Evolutionary conservation across 2,888 invertebrate species (phyloP).

Genomic region (Clostera curtula): DNA sequence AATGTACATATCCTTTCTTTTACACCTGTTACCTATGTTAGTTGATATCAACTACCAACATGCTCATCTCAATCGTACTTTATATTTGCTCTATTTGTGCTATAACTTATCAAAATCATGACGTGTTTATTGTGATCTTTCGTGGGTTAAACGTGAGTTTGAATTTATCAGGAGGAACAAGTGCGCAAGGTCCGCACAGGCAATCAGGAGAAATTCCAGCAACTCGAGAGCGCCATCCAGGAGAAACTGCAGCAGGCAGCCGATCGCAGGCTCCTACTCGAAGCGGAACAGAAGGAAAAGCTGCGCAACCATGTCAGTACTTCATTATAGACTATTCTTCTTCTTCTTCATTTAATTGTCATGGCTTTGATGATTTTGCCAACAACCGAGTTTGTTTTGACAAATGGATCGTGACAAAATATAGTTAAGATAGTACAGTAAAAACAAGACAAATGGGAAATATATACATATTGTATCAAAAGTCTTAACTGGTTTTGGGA

Average conservation of each 20-base stretch:
- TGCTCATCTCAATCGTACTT: too few relatives aligned
- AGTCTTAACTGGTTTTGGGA: too few relatives aligned
- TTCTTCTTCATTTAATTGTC: not conserved
- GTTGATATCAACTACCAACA: too few relatives aligned
- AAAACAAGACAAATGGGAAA: too few relatives aligned
- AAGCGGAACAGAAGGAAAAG: conserved; percentile 85
- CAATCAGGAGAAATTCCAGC: conserved; percentile 79
- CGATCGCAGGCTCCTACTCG: conserved; percentile 82
- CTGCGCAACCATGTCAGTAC: conserved; percentile 83
- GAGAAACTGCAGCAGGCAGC: conserved; percentile 70
- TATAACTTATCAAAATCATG: too few relatives aligned
- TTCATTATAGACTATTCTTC: not conserved
- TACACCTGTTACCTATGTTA: too few relatives aligned
- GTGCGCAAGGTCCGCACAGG: conserved; percentile 81
- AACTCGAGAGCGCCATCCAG: conserved; percentile 81
- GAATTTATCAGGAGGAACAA: conserved; percentile 86
- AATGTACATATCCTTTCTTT: too few relatives aligned
- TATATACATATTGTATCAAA: too few relatives aligned
- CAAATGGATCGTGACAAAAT: too few relatives aligned
- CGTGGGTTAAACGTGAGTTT: too few relatives aligned
- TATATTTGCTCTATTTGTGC: not conserved
- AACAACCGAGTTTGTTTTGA: not conserved
- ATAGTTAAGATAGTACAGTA: too few relatives aligned
- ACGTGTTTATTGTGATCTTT: too few relatives aligned
- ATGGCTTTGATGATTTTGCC: not conserved